Evolutionary conservation across 2,888 invertebrate genomes (phyloP), one percentile per base, ranked within the genome.

Genomic region (Lottia gigantea): DNA sequence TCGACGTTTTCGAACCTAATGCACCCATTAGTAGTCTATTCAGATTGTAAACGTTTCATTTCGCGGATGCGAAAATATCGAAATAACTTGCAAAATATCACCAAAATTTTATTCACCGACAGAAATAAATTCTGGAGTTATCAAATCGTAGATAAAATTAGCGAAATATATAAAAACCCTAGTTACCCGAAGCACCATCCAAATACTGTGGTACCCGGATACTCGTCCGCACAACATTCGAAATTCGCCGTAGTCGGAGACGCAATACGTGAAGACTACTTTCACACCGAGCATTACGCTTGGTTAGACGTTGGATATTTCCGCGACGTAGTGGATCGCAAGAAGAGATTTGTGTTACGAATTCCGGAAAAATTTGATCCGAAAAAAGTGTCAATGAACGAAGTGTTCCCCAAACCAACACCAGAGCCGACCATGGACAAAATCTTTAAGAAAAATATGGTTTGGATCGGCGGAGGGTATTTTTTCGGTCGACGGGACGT

Each of bases 301-400:
- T 82, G 82, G 82, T 45, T 82, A 3, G 82, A 82, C 64, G 67
- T 80, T 3, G 82, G 80, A 7, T 79, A 78, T 70, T 80, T 80
- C 45, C 68, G 79, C 4, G 64, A 78, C 46, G 63, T 75, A 19
- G 70, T 70, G 8, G 46, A 72, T 0, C 62, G 65, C n/a, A 70
- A 70, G 0, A 69, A 68, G n/a, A 55, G 40, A 23, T 80, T 78
- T 62, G 46, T 68, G 25, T 31, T 71, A 19, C 19, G 62, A 12
- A 47, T 40, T n/a, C 65, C 65, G 12, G 8, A 23, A n/a, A 47
- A 69, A 61, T 69, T 69, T n/a, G 64, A 64, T 55, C 64, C 47
- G 15, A 31, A 45, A 45, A 64, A 61, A 7, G 55, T 69, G 15
- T 49, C 69, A 16, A 65, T 69, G 69, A 69, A 69, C 55, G 31